Evolutionary conservation across 2,888 invertebrate genomes (phyloP).

Genomic region (Apeira syringaria): DNA sequence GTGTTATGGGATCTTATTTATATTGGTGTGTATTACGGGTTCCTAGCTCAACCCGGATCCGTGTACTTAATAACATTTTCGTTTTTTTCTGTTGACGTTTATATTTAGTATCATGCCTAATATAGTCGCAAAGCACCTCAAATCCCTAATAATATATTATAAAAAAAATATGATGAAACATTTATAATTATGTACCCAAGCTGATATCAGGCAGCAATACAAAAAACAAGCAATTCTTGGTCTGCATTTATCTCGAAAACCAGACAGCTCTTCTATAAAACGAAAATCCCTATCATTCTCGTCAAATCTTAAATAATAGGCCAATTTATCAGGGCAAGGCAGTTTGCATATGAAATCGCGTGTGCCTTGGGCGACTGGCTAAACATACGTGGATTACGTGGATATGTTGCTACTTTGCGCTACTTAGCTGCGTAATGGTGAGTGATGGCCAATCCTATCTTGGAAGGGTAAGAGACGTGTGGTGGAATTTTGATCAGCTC

Average conservation of each 20-base stretch:
- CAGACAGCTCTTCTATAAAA: constrained; percentile 34
- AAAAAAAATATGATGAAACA: no score
- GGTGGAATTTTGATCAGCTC: constrained; percentile 3
- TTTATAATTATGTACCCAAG: no score
- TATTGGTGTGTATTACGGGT: no score
- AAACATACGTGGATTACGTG: constrained; percentile 33
- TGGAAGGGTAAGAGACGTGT: constrained; percentile 10
- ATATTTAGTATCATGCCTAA: no score
- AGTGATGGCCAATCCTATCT: constrained; percentile 26
- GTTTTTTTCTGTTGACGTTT: no score
- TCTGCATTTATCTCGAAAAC: no score
- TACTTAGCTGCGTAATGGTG: constrained; percentile 34
- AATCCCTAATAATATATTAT: no score
- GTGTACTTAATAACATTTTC: no score
- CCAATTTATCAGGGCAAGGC: constrained; percentile 68
- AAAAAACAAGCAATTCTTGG: constrained; percentile 14
- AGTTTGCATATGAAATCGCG: constrained; percentile 74
- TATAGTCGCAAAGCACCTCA: no score
- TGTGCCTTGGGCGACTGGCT: constrained; percentile 59
- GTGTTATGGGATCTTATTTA: no score
- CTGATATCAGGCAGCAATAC: no score
- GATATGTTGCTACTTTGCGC: constrained; percentile 18
- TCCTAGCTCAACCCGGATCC: no score
- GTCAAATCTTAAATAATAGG: constrained; percentile 72
- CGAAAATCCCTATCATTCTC: constrained; percentile 65